Base-by-base conservation (phyloP, 1,140 invertebrate species). In the Thalassaphorura encarpata region DNA sequence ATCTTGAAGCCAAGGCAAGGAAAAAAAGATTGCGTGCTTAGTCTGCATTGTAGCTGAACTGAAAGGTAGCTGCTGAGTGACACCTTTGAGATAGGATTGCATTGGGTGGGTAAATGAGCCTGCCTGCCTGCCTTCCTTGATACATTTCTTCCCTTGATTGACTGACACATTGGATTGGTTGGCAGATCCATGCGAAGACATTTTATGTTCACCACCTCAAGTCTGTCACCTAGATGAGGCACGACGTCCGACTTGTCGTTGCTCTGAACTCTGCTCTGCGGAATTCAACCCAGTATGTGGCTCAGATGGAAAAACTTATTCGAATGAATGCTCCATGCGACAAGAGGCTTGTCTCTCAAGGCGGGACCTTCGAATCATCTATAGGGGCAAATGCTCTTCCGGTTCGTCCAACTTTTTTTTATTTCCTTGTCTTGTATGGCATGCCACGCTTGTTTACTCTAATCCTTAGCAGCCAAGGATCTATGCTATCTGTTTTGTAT, bases 281-380 rank as follows among this genome's bases (percentile, higher is more conserved):
- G 75, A 76, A 18, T 73, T 75, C 57, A 63, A 70, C 21, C 76
- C 77, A 0, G 76, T 80, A 18, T 80, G 79, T 64, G 78, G 71
- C 11, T 76, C 70, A 23, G 75, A 78, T 66, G 72, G 72, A 21
- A 70, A 72, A 45, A 77, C 76, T 4, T 80, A 79, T 29, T 52
- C 56, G 1, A 54, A 51, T 23, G 60, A 62, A 28, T 80, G 78
- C 65, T 63, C 74, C 18, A 67, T 80, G 59, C 66, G 68, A 28
- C 67, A 74, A n/a, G 71, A 73, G 56, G 71, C 67, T 8, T 76
- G 73, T 63, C 70, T 69, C 43, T 63, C 67, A 1, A 58, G 71
- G 24, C 68, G 67, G 58, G 67, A 66, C 40, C 60, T 76, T 0
- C 55, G 69, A 36, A 70, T 76, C 23, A 68, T 73, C 31, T 73